Conservation (phyloP, 2,113 vertebrate species). For the Athene noctua region DNA sequence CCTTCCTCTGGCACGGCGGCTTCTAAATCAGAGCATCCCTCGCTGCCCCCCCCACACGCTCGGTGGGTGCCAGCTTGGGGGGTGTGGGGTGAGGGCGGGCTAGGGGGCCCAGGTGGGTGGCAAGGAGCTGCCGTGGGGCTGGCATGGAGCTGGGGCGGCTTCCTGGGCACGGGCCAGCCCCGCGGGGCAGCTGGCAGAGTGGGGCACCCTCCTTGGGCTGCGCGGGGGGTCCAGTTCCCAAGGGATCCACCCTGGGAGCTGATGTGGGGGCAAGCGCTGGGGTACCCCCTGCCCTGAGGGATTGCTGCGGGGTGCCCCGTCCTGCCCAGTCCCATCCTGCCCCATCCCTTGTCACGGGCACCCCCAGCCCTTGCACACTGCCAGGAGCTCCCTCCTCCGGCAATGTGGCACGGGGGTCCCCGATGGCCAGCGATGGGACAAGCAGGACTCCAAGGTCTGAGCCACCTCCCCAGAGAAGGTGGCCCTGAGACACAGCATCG, state of each 20-base stretch:
- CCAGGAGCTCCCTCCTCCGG: not conserved
- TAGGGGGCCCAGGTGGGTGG: not conserved
- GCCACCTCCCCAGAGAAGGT: not conserved
- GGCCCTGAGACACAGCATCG: not conserved
- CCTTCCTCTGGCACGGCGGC: not conserved
- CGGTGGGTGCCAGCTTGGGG: accelerated
- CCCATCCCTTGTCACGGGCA: not conserved
- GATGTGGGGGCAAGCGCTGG: not conserved
- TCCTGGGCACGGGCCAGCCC: not conserved
- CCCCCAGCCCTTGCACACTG: not conserved
- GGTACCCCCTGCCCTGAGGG: not conserved
- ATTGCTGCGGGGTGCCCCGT: not conserved
- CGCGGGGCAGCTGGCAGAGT: not conserved
- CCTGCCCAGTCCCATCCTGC: not conserved
- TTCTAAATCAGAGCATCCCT: not conserved
- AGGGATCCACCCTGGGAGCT: not conserved
- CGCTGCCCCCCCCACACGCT: no score
- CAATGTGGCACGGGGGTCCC: not conserved
- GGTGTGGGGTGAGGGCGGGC: not conserved
- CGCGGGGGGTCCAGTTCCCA: not conserved
- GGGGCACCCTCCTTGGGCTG: not conserved
- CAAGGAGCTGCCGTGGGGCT: not conserved
- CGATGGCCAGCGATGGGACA: not conserved
- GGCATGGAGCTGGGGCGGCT: not conserved
- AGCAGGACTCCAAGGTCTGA: not conserved